Evolutionary conservation across 2,888 invertebrate genomes (phyloP), one percentile per base, ranked within the genome.

Genomic region (Enchytraeus crypticus): DNA sequence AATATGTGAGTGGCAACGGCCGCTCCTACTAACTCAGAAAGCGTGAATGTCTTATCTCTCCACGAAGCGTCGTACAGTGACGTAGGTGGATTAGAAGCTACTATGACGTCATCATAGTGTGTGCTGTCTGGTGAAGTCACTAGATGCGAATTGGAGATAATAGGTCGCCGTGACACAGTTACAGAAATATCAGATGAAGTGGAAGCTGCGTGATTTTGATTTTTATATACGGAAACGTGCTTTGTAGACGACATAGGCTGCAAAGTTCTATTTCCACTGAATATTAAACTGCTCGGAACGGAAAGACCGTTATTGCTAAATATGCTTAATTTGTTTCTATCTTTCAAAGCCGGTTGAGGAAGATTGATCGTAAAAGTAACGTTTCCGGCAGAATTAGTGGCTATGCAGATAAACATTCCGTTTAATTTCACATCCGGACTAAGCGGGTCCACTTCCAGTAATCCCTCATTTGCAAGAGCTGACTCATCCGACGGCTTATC

Each of bases 301-400:
- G 49, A 14, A 14, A 8, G 27, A 11, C 23, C 49, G 49, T 49
- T 23, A 8, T 14, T 8, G 11, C 11, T 8, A 38, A 11, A 8
- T 8, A 38, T 38, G 38, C 38, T 38, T n/a, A n/a, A n/a, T n/a
- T n/a, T n/a, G 38, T 38, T 38, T 38, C 38, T 38, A 38, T 8
- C 11, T n/a, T n/a, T n/a, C n/a, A n/a, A n/a, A n/a, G n/a, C n/a
- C n/a, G n/a, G n/a, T n/a, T n/a, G 21, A 14, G 72, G 70, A 14
- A 77, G 73, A 64, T 75, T 75, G 26, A 77, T 65, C 1, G 74
- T 74, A 51, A 78, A 71, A 5, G 77, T 76, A 8, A 77, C 76
- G 63, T 77, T 76, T 4, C 78, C 78, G 0, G 75, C 77, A 0
- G 74, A 73, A 63, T 78, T 78, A 65, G 71, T 72, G 14, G 78